Evolutionary conservation across 2,888 invertebrate genomes (phyloP).

Genomic region (Diploptera punctata): DNA sequence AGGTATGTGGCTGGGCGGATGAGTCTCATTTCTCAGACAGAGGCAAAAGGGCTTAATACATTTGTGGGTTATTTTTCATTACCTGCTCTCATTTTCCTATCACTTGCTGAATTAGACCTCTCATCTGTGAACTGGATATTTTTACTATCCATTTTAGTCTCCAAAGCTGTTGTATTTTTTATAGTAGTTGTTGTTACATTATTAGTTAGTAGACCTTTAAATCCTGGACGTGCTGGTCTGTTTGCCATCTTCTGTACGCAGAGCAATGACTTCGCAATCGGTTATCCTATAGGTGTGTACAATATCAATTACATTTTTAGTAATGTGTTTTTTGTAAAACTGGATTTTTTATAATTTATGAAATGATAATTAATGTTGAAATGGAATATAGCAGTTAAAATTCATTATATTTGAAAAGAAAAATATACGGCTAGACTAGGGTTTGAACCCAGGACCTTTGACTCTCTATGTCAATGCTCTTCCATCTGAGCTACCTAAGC

Average conservation of each 20-base stretch:
- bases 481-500: too few relatives aligned
- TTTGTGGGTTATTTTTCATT: constrained; percentile 94
- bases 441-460: too few relatives aligned
- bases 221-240: constrained; percentile 86
- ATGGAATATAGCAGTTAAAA: too few relatives aligned
- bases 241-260: constrained; percentile 96
- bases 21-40: constrained; percentile 80
- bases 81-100: constrained; percentile 90
- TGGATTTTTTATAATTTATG: too few relatives aligned
- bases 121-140: constrained; percentile 90
- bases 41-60: constrained; percentile 88
- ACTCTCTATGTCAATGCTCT: too few relatives aligned
- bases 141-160: constrained; percentile 80
- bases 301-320: too few relatives aligned
- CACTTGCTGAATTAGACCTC: constrained; percentile 84
- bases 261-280: constrained; percentile 97
- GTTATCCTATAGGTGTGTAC: constrained; percentile 94
- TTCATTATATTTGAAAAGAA: too few relatives aligned
- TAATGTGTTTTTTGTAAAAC: too few relatives aligned
- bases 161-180: constrained; percentile 86
- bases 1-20: constrained; percentile 87
- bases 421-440: too few relatives aligned
- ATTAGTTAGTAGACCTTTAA: constrained; percentile 77
- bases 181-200: constrained; percentile 78
- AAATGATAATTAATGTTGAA: too few relatives aligned